These are phyloP conservation scores for Porites lutea DNA, from an alignment of 64 coral and sea anemone genomes.

Conservation along the genomic window DNA sequence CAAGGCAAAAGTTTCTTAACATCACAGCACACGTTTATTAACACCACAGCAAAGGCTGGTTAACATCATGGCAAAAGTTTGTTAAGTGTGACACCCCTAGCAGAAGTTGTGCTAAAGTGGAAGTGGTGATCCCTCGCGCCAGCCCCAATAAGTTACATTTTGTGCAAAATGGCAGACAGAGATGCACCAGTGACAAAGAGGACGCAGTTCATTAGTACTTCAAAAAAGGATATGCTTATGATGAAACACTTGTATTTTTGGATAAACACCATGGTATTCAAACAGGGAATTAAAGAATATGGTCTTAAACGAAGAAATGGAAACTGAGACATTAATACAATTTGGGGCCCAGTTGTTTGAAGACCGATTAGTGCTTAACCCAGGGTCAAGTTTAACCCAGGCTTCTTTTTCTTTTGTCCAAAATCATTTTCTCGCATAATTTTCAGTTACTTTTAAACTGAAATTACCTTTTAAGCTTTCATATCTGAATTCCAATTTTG, in stretches of 20 bases:
- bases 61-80: no score
- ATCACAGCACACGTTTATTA: no score
- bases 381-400: no score
- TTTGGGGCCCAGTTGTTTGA: neutral
- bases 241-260: conserved; percentile 58
- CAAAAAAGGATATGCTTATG: conserved; percentile 65
- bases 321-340: neutral
- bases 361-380: no score
- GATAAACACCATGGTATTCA: conserved; percentile 67
- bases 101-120: neutral
- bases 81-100: no score
- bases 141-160: neutral
- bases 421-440: no score
- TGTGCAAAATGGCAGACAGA: conserved; percentile 25
- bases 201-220: conserved; percentile 70
- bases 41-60: neutral
- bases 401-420: no score
- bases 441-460: no score
- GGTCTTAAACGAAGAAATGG: conserved; percentile 59
- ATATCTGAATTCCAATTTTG: no score
- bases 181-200: conserved; percentile 22
- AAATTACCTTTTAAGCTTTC: no score
- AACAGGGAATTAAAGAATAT: conserved; percentile 44
- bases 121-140: neutral
- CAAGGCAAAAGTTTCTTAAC: neutral